These are phyloP conservation scores for Zaprionus vittiger DNA, from an alignment of 1,140 invertebrate genomes.

Conservation along the genomic window DNA sequence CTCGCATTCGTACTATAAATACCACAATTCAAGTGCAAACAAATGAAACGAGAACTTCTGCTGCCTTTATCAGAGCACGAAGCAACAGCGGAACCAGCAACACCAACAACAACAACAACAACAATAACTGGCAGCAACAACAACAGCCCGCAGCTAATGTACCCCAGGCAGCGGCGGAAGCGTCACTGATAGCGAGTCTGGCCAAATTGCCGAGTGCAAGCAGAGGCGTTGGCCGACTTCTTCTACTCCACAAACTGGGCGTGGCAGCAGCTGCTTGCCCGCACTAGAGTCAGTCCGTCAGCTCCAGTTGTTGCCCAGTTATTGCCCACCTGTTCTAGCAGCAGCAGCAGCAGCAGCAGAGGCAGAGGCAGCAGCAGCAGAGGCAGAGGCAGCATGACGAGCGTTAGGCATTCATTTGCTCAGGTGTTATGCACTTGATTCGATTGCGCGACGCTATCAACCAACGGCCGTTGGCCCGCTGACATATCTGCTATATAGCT, in stretches of 20 bases:
- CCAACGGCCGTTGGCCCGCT: conserved; percentile 58
- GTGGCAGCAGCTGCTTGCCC: neutral
- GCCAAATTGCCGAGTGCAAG: conserved; percentile 73
- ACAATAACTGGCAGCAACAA: neutral
- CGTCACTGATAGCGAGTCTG: conserved; percentile 51
- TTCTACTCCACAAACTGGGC: neutral
- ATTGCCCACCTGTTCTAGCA: conserved; percentile 58
- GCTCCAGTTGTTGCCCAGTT: neutral
- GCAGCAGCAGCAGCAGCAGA: conserved; percentile 30
- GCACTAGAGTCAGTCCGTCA: too few species aligned
- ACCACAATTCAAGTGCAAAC: conserved; percentile 74
- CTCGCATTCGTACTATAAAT: conserved; percentile 56
- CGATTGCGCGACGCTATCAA: conserved; percentile 70
- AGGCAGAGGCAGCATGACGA: conserved; percentile 55
- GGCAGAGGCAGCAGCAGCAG: conserved; percentile 35
- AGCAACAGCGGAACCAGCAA: conserved; percentile 36
- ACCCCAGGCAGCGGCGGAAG: conserved; percentile 60
- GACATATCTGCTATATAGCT: conserved; percentile 24
- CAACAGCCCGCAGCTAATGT: conserved; percentile 27
- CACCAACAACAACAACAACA: conserved; percentile 24
- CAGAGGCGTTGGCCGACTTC: conserved; percentile 39
- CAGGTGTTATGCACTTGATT: conserved; percentile 81
- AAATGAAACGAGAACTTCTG: conserved; percentile 46
- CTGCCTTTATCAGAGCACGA: conserved; percentile 40
- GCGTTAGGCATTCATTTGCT: conserved; percentile 73